These are phyloP conservation scores for Pissodes strobi DNA, from an alignment of 1,140 invertebrate genomes.

Conservation along the genomic window DNA sequence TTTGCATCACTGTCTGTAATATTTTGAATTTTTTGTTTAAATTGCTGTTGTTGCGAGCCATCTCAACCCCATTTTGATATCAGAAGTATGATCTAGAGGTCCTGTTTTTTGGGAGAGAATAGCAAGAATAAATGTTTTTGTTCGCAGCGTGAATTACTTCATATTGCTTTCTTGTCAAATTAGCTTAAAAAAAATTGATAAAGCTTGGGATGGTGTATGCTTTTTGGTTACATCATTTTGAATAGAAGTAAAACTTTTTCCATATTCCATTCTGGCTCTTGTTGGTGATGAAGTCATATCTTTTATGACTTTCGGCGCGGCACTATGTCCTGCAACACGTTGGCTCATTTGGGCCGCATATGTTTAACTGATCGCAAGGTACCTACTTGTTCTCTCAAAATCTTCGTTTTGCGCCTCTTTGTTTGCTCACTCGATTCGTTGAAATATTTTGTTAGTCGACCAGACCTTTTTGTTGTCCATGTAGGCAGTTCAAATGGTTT, in stretches of 20 bases:
- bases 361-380: not conserved
- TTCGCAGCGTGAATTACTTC: too few species aligned
- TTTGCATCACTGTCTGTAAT: too few species aligned
- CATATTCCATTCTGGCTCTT: not conserved
- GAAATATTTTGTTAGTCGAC: not conserved
- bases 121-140: too few species aligned
- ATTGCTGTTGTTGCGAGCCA: constrained; percentile 34
- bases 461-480: not conserved
- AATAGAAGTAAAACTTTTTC: not conserved
- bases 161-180: not conserved
- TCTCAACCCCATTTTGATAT: too few species aligned
- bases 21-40: constrained; percentile 45
- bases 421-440: not conserved
- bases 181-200: constrained; percentile 2
- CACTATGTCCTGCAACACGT: not conserved
- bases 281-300: too few species aligned
- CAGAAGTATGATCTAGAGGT: not conserved
- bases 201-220: not conserved
- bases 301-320: constrained; percentile 1
- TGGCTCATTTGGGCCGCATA: not conserved
- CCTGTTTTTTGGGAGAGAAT: too few species aligned
- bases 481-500: too few species aligned
- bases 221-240: not conserved
- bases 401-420: not conserved
- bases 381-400: not conserved